Evolutionary conservation across 2,113 vertebrate genomes (phyloP), one percentile per base, ranked within the genome.

Genomic region (Ceratotherium simum): DNA sequence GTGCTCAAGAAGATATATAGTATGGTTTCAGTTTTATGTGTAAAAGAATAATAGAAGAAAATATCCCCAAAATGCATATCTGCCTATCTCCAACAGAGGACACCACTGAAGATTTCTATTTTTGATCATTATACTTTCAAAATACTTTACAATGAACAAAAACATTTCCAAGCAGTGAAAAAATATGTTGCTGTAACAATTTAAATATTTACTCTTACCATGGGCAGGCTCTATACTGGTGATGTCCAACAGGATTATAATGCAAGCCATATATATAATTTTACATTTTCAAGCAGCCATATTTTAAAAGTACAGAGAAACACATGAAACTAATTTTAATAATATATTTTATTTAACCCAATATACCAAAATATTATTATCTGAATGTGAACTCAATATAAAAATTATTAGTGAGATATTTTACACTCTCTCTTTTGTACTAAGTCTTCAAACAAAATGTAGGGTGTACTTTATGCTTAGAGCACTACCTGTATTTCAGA

Each of bases 131-230:
- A 58, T 39, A 23, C 29, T 93, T 93, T 96, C 56, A 96, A 93
- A 92, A 78, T 86, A 42, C 4, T 93, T 96, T 79, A 39, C 27
- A 93, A 91, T 85, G 39, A 88, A 84, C 76, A 85, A 96, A 94
- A 73, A 58, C 12, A 79, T 78, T 76, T 64, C 85, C 56, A 89
- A 27, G 3, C 39, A 85, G 36, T 72, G 65, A 11, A 72, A 82
- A 65, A 84, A 76, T 21, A 58, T 17, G 14, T 20, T 80, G 21
- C 39, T 72, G 11, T 46, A 80, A 70, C 18, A 51, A 70, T 88
- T 70, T 93, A 85, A 97, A 84, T 88, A 85, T 85, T 85, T 91
- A 11, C 4, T 51, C 36, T 85, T 54, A 11, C 21, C 39, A 86
- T 54, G 56, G 10, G 25, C 0, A 16, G 46, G 33, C 23, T 78